Evolutionary conservation across 2,888 invertebrate species (phyloP).

Genomic region (Eupsilia transversa): DNA sequence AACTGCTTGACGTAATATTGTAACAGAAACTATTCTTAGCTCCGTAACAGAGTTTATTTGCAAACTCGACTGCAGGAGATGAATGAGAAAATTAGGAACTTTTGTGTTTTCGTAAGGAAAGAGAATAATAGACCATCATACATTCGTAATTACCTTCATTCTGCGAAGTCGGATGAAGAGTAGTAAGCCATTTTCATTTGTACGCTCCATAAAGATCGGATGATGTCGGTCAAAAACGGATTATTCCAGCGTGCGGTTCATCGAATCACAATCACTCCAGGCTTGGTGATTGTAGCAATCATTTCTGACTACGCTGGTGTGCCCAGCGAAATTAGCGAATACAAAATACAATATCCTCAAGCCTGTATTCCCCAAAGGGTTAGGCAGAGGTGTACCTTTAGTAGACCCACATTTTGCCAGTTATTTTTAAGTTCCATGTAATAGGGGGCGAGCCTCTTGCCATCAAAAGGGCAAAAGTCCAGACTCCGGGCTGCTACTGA

Average conservation of each 20-base stretch:
- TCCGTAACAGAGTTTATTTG: constrained; percentile 30
- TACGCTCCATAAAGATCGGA: not conserved
- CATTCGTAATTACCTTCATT: constrained; percentile 11
- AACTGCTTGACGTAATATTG: constrained; percentile 29
- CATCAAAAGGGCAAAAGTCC: too few relatives aligned
- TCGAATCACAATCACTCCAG: not conserved
- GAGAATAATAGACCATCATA: not conserved
- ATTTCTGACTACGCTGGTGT: not conserved
- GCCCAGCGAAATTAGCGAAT: not conserved
- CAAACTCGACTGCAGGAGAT: constrained; percentile 16
- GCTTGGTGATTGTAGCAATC: not conserved
- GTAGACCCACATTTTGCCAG: too few relatives aligned
- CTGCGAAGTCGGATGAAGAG: not conserved
- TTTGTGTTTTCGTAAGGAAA: constrained; percentile 3
- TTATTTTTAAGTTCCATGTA: too few relatives aligned
- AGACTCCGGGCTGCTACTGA: too few relatives aligned
- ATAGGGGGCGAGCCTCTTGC: too few relatives aligned
- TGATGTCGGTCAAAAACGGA: not conserved
- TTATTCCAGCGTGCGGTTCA: not conserved
- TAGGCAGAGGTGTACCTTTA: too few relatives aligned
- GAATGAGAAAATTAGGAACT: constrained; percentile 10
- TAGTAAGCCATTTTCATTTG: not conserved
- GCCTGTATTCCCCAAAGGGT: too few relatives aligned
- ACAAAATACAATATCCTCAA: too few relatives aligned
- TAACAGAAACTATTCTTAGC: constrained; percentile 30